Percentiles rank a stretch among this genome's conserved stretches.
phyloP scores from a whole-genome alignment of 1,140 invertebrate species.

The Aphelinus certus region DNA sequence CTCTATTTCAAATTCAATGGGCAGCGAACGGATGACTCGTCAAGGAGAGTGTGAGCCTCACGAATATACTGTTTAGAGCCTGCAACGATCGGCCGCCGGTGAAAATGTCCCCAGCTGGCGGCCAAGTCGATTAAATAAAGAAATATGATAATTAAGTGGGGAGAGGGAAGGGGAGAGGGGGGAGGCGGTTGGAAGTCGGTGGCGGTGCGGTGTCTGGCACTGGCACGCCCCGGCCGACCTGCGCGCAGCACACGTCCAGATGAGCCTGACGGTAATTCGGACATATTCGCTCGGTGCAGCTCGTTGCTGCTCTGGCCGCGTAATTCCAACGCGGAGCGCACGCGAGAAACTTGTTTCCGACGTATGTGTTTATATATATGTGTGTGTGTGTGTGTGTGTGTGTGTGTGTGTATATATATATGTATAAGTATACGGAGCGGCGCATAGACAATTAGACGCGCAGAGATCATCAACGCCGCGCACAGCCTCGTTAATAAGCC shows the following conservation, averaged over 20 bases:
- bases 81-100: no score
- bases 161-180: not conserved
- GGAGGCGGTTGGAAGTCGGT: not conserved
- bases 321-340: constrained; percentile 56
- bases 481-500: constrained; percentile 44
- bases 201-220: constrained; percentile 46
- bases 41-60: no score
- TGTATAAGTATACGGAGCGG: not conserved
- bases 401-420: no score
- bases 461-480: constrained; percentile 41
- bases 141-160: constrained; percentile 15
- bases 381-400: no score
- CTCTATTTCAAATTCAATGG: no score
- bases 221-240: constrained; percentile 56
- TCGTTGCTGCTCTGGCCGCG: constrained; percentile 48
- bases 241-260: no score
- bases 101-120: no score
- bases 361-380: not conserved
- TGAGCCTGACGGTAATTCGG: constrained; percentile 52
- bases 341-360: constrained; percentile 57
- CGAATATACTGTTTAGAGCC: no score
- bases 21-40: no score
- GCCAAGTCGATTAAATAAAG: not conserved
- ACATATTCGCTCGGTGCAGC: constrained; percentile 61
- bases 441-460: constrained; percentile 48